Base-by-base conservation (phyloP, 2,888 invertebrate genomes). In the Tanaodytes sp. region DNA sequence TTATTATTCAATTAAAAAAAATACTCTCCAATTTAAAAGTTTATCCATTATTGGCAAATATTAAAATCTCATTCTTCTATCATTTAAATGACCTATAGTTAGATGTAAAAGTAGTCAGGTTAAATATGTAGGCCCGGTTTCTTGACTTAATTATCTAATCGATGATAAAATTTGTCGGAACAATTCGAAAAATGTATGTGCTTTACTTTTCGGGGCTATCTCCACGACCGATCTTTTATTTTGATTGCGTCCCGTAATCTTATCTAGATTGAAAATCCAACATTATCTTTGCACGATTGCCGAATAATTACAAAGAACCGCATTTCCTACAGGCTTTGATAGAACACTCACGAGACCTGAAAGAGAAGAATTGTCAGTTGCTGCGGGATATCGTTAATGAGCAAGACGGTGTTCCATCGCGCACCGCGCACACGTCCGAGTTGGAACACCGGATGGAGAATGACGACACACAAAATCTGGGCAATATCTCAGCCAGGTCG, bases 401-500 rank as follows among this genome's bases (percentile, higher is more conserved):
- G 51, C 73, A 76, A 12, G 76, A 80, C 20, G 74, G 76, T 15
- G 63, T 74, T 9, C 54, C 61, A 18, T 48, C 61, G 42, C 51
- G 65, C 12, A 43, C 73, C 43, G 27, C 72, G 67, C 63, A 75
- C 12, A 71, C 76, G 18, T 45, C 16, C 65, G 68, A 73, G n/a
- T 36, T 71, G 31, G 67, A 74, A 37, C 63, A 70, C 1, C 66
- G 62, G 27, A 68, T 65, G 20, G 71, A 75, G 4, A 75, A 75
- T 18, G 62, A 64, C 15, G 77, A 76, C 52, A 42, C 73, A 11
- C 74, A 75, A 46, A 78, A 79, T 48, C 64, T 76, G 15, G 82
- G 80, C 11, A 81, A 82, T 58, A 74, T 78, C 18, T 81, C 84
- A 11, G 79, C 79, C 1, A 79, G 80, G 57, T 84, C 84, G 14